Percentiles rank a stretch among this genome's conserved stretches.
Evolutionary conservation across 1,140 invertebrate species (phyloP).

Genomic region (Druon quercuslanigerum): DNA sequence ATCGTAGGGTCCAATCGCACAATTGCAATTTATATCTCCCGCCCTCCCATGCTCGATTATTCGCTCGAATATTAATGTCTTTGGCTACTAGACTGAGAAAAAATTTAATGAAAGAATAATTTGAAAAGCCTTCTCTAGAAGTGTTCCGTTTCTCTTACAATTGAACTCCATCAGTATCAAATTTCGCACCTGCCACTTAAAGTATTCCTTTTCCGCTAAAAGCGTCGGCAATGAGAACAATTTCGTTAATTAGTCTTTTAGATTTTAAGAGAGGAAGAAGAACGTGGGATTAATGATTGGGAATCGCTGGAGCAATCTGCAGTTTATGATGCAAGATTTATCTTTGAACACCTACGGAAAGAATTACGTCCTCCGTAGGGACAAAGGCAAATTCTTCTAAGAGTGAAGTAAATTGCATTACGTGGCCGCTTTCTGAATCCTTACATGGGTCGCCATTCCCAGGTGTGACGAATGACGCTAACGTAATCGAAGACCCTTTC

Average conservation of each 20-base stretch:
- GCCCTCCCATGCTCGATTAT: not conserved
- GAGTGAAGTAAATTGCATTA: not conserved
- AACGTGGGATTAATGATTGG: too few relatives aligned
- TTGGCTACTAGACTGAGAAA: too few relatives aligned
- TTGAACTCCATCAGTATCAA: not conserved
- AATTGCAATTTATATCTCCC: conserved; percentile 22
- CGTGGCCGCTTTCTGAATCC: not conserved
- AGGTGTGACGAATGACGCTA: conserved; percentile 19
- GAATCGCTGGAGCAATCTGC: not conserved
- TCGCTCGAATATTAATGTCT: conserved; percentile 2
- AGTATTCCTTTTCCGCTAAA: not conserved
- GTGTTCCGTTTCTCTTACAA: too few relatives aligned
- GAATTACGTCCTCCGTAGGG: not conserved
- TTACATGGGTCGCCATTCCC: conserved; percentile 1
- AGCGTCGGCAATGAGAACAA: not conserved
- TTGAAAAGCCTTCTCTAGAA: too few relatives aligned
- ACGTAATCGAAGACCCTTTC: conserved; percentile 11
- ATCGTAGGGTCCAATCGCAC: conserved; percentile 1
- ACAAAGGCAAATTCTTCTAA: not conserved
- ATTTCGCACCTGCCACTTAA: not conserved
- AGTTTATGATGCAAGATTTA: not conserved
- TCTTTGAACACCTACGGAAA: not conserved
- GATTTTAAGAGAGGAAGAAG: not conserved
- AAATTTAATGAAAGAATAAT: too few relatives aligned
- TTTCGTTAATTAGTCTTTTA: not conserved